phyloP scores from a whole-genome alignment of 2,113 vertebrate genomes.

The Percopsis transmontana region DNA sequence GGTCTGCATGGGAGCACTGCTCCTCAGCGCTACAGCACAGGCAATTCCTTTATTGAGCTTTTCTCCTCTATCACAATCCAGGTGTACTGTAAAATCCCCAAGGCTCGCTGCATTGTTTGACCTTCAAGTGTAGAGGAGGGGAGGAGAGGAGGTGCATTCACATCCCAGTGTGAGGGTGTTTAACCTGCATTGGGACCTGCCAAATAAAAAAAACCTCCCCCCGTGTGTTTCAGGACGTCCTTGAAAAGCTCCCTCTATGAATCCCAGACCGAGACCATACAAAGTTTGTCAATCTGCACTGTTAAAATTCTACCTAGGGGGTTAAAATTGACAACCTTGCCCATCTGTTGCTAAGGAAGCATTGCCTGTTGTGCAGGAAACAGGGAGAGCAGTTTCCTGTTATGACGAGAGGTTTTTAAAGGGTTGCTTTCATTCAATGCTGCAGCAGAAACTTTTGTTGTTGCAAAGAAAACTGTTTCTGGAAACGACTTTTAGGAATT shows the following conservation, averaged over 20 bases:
- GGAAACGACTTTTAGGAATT: constrained; percentile 69
- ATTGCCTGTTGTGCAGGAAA: constrained; percentile 95
- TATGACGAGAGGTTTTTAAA: constrained; percentile 91
- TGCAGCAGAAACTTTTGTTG: constrained; percentile 74
- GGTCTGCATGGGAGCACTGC: constrained; percentile 28
- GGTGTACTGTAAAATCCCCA: constrained; percentile 36
- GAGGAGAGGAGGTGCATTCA: constrained; percentile 36
- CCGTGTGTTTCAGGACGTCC: constrained; percentile 58
- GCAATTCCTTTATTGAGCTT: constrained; percentile 44
- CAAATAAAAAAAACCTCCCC: constrained; percentile 49
- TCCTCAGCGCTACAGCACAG: constrained; percentile 39
- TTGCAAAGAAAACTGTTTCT: constrained; percentile 70
- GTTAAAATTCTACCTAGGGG: constrained; percentile 62
- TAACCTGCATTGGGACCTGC: constrained; percentile 58
- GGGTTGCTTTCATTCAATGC: constrained; percentile 89
- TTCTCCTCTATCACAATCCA: constrained; percentile 35
- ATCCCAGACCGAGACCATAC: constrained; percentile 33
- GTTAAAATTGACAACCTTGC: constrained; percentile 87
- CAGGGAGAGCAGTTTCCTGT: constrained; percentile 95
- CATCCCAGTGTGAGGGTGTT: constrained; percentile 53
- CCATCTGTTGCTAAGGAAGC: constrained; percentile 91
- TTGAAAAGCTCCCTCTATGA: constrained; percentile 54
- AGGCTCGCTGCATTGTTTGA: constrained; percentile 56
- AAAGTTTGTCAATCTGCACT: constrained; percentile 51
- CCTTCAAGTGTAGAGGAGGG: constrained; percentile 59